Evolutionary conservation across 2,113 vertebrate species (phyloP).

Genomic region (Fulica atra): DNA sequence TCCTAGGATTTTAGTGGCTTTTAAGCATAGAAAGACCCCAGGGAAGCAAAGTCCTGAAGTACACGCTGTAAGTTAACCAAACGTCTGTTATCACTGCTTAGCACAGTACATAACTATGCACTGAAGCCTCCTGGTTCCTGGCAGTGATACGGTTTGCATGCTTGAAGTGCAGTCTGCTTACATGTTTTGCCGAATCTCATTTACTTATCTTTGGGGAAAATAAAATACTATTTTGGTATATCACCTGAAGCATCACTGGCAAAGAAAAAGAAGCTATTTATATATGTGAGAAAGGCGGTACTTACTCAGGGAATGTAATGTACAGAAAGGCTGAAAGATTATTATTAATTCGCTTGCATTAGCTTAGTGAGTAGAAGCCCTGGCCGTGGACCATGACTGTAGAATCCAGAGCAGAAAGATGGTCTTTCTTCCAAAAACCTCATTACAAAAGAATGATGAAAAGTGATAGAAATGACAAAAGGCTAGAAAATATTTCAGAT

Average conservation of each 20-base stretch:
- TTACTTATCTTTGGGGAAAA: neutral
- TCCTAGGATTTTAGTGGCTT: neutral
- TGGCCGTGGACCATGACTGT: neutral
- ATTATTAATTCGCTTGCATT: neutral
- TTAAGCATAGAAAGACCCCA: neutral
- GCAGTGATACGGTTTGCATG: neutral
- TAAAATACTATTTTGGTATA: neutral
- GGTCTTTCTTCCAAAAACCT: neutral
- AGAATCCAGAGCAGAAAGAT: neutral
- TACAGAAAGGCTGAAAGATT: neutral
- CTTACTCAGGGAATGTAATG: neutral
- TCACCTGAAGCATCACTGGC: neutral
- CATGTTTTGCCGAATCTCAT: neutral
- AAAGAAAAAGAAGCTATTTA: neutral
- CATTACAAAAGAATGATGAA: neutral
- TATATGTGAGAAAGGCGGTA: neutral
- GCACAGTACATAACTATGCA: conserved; percentile 7
- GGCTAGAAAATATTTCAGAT: neutral
- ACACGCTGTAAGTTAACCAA: neutral
- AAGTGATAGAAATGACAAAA: neutral
- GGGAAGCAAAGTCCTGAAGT: neutral
- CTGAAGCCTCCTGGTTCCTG: neutral
- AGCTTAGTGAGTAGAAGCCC: neutral
- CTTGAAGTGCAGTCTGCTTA: neutral
- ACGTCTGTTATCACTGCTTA: neutral